These are phyloP conservation scores for Xerus rutilus DNA, from an alignment of 2,797 vertebrate species.

Conservation along the genomic window DNA sequence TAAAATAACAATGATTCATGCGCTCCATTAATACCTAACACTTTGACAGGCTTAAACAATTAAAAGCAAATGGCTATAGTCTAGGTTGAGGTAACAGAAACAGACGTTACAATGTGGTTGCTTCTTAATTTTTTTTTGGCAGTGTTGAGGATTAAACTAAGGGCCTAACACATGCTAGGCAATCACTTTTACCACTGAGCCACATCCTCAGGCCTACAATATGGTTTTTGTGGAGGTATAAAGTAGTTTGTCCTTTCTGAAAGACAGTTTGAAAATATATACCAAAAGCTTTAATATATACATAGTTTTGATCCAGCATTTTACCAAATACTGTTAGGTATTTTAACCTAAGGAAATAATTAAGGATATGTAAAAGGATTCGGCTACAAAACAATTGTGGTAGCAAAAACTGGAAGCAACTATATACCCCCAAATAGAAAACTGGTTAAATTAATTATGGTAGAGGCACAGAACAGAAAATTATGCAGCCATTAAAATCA, in stretches of 20 bases:
- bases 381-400: constrained; percentile 40
- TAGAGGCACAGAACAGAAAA: constrained; percentile 50
- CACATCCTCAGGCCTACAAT: neutral
- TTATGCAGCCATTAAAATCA: constrained; percentile 22
- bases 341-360: constrained; percentile 61
- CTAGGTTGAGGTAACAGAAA: constrained; percentile 49
- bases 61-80: neutral
- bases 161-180: too few species aligned
- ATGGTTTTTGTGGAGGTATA: neutral
- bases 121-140: neutral
- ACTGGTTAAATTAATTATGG: constrained; percentile 48
- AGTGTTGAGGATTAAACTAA: too few species aligned
- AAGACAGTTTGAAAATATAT: constrained; percentile 33
- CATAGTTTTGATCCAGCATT: constrained; percentile 32
- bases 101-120: neutral
- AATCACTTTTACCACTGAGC: too few species aligned
- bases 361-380: constrained; percentile 28
- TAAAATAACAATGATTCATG: constrained; percentile 30
- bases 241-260: constrained; percentile 30
- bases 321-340: neutral
- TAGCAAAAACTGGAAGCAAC: constrained; percentile 52
- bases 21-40: neutral
- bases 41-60: constrained; percentile 25
- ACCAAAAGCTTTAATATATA: constrained; percentile 33
- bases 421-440: constrained; percentile 44